Base-by-base conservation (phyloP, 2,113 vertebrate species). In the Bostrychus sinensis region DNA sequence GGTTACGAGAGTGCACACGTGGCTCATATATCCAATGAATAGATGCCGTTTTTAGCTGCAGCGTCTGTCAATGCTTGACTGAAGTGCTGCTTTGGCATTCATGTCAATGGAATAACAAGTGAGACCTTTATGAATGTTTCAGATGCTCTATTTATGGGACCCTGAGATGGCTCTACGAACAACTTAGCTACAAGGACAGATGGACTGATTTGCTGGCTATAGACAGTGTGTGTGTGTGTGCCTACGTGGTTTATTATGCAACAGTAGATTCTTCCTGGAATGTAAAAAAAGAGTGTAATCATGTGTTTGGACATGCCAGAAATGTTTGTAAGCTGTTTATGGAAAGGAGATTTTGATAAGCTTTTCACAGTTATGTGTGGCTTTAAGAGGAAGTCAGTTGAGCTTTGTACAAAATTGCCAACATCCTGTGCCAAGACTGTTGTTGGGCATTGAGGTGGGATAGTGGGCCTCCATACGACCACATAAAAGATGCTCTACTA, bases 81-180 rank as follows among this genome's bases (percentile, higher is more conserved):
- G 56, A 80, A 82, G 80, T 66, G 66, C 74, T 60, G 70, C 39
- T 41, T 72, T 57, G 58, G 76, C 58, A 68, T 77, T 56, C 70
- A 59, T 39, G 48, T 86, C 85, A 85, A 70, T 86, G 77, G 82
- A 87, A 82, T 75, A 84, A 83, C 78, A 84, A 86, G 81, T 34
- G 14, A 77, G 78, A 72, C 80, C 70, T 86, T 83, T 79, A 89
- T 90, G 70, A 88, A 88, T 88, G 78, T 88, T 90, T 89, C 72
- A 90, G 61, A 70, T 53, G 61, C 80, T 87, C 81, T 86, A 82
- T 88, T 86, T 87, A 59, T 72, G 74, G 74, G 66, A 66, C 66
- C 41, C 54, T 57, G 62, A 68, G 65, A 43, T 70, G 70, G 64
- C 50, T 80, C 65, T 85, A 71, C 68, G 63, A 77, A 74, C 62